Percentiles rank a stretch among this genome's conserved stretches.
Conservation (phyloP, 2,113 vertebrate genomes). For the Tenebrosternarchus preto region DNA sequence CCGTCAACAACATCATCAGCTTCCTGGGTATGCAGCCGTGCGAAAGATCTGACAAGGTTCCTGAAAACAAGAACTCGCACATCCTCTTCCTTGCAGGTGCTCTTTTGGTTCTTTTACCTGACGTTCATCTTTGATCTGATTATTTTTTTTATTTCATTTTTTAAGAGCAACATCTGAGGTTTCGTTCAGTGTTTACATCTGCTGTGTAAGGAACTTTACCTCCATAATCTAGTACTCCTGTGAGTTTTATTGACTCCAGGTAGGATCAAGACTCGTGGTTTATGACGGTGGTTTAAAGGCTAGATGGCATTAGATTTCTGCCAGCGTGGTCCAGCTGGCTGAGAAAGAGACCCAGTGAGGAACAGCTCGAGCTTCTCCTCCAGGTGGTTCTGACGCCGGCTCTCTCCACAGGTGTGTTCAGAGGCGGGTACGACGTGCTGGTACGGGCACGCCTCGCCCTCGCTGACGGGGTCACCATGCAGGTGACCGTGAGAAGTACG, state of each 20-base stretch:
- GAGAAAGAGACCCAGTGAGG: too few species aligned
- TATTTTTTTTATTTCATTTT: not conserved
- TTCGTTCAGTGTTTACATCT: not conserved
- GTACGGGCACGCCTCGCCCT: conserved; percentile 88
- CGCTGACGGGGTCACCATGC: conserved; percentile 96
- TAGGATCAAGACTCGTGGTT: too few species aligned
- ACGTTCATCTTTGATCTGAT: too few species aligned
- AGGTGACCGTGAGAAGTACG: conserved; percentile 91
- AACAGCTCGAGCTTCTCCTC: too few species aligned
- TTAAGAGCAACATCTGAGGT: not conserved
- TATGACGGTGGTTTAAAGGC: too few species aligned
- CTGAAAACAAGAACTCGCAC: conserved; percentile 96
- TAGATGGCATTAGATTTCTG: too few species aligned
- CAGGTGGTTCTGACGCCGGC: not conserved
- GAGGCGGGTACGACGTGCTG: conserved; percentile 85
- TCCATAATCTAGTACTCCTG: too few species aligned
- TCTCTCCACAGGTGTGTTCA: conserved; percentile 82
- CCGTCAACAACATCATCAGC: conserved; percentile 91
- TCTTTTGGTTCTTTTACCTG: conserved; percentile 43
- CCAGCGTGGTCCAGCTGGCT: too few species aligned
- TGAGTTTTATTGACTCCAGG: too few species aligned
- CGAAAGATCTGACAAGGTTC: conserved; percentile 96
- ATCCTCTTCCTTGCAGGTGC: conserved; percentile 90
- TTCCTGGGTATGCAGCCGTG: conserved; percentile 99
- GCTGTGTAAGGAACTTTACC: not conserved